Base-by-base conservation (phyloP, 2,888 invertebrate species). In the Tortricodes alternella region DNA sequence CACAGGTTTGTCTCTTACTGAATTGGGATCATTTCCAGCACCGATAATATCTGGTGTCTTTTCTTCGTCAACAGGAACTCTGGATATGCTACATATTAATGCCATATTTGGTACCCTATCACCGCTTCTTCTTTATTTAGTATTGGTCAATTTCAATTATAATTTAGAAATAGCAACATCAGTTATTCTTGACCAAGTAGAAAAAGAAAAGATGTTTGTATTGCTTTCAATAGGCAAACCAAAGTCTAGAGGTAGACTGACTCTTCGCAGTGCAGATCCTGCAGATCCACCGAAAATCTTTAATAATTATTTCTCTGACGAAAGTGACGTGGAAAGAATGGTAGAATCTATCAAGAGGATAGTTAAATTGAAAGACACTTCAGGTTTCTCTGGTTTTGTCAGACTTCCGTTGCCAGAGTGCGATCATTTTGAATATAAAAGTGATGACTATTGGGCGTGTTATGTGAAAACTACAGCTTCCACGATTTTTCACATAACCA, bases 281-380 rank as follows among this genome's bases (percentile, higher is more conserved):
- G n/a, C 2, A 19, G 44, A 6, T 5, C 11, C 87, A 29, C 93
- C 93, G 0, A 66, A 83, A 34, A 91, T 94, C 38, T 76, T 91
- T 60, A 83, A 92, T 1, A 92, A 93, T 64, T 94, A 93, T 68
- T 76, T 94, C 13, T 71, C 78, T 0, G 80, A 91, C 2, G 74
- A 80, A 9, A 70, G 84, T 24, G 93, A 93, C 64, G 58, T 85
- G 0, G 67, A 79, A n/a, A 80, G 78, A 0, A 62, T 89, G 18
- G 61, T 78, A 2, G 70, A 78, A 35, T 84, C 76, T 0, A 65
- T 87, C 1, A 69, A 76, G 39, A 15, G 9, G 8, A 3, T 46
- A 3, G 4, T 24, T 15, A 24, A 27, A 11, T 1, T 50, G 6
- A 37, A 35, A 8, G 23, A 51, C 11, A 46, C 57, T n/a, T n/a